These are phyloP conservation scores for Rotaria macrura DNA, from an alignment of 2,888 invertebrate genomes.

Conservation along the genomic window DNA sequence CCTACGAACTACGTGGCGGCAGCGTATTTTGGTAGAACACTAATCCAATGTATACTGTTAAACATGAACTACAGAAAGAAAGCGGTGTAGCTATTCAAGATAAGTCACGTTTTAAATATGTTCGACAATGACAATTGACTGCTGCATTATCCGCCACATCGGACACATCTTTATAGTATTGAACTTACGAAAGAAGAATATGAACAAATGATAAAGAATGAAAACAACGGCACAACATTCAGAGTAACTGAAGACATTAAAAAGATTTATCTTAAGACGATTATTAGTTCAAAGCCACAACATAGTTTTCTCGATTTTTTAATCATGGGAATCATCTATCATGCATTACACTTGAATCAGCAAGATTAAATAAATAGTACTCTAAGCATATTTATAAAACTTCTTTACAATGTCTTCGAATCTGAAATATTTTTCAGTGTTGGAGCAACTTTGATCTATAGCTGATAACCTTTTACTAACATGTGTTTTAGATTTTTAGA, in stretches of 20 bases:
- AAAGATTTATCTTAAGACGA: not conserved
- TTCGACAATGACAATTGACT: not conserved
- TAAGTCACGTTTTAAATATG: not conserved
- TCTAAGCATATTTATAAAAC: too few species aligned
- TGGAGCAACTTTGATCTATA: too few species aligned
- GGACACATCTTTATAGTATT: not conserved
- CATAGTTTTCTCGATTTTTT: not conserved
- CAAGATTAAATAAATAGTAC: too few species aligned
- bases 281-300: not conserved
- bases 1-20: not conserved
- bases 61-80: conserved; percentile 1
- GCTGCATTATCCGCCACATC: not conserved
- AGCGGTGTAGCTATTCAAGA: not conserved
- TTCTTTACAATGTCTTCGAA: too few species aligned
- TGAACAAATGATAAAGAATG: not conserved
- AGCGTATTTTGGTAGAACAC: not conserved
- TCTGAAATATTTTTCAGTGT: too few species aligned
- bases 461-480: too few species aligned
- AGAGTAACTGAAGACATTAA: not conserved
- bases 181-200: not conserved
- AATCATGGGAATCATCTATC: not conserved
- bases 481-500: too few species aligned
- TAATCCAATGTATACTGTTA: not conserved
- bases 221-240: not conserved
- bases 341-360: not conserved